These are phyloP conservation scores for Rhabditoides inermis DNA, from an alignment of 2,888 invertebrate genomes.

Conservation along the genomic window DNA sequence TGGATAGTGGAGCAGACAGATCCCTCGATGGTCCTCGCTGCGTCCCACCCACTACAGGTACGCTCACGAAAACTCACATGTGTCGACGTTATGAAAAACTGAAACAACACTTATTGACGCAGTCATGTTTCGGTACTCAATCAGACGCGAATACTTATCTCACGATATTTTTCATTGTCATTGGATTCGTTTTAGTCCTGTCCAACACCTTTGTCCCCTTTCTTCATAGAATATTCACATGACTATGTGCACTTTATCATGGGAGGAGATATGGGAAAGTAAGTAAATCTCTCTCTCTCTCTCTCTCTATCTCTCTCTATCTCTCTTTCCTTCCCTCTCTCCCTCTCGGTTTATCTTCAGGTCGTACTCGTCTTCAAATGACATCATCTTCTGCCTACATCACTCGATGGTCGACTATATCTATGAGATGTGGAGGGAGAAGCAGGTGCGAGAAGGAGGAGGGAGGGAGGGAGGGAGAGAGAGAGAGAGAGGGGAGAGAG, in stretches of 20 bases:
- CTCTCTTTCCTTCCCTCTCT: not conserved
- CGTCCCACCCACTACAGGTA: constrained; percentile 9
- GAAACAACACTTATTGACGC: no score
- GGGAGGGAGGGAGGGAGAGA: not conserved
- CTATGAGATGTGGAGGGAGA: constrained; percentile 51
- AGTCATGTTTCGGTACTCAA: no score
- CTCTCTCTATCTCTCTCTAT: not conserved
- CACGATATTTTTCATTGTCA: not conserved
- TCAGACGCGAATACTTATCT: no score
- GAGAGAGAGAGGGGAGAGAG: no score
- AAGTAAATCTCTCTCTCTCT: not conserved
- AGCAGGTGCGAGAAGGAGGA: no score
- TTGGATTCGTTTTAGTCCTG: constrained; percentile 18
- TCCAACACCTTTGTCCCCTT: constrained; percentile 35
- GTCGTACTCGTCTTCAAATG: constrained; percentile 51
- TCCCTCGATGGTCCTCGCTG: constrained; percentile 17
- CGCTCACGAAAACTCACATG: no score
- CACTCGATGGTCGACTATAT: constrained; percentile 53
- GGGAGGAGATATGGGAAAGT: constrained; percentile 11
- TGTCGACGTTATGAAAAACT: no score
- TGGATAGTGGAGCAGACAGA: constrained; percentile 22
- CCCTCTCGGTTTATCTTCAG: no score
- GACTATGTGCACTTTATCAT: constrained; percentile 49
- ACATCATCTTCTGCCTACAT: constrained; percentile 53
- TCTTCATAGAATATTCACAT: constrained; percentile 47